These are phyloP conservation scores for Myopa testacea DNA, from an alignment of 2,888 invertebrate species.

Conservation along the genomic window DNA sequence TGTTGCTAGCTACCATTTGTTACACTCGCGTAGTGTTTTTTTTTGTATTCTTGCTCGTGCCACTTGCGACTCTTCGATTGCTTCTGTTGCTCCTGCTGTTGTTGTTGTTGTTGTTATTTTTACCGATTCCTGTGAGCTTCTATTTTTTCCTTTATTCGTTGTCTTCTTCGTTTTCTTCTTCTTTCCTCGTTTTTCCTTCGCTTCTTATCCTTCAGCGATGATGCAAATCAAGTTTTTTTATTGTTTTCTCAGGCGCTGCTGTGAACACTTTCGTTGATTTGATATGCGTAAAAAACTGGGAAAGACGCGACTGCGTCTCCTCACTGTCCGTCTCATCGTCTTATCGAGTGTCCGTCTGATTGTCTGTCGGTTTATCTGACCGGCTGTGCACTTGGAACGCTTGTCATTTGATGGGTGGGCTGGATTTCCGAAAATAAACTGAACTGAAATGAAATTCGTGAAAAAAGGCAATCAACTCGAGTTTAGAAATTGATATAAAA, in stretches of 20 bases:
- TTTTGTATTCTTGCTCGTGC: too few relatives aligned
- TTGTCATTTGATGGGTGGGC: too few relatives aligned
- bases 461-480: too few relatives aligned
- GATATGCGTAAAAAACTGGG: conserved; percentile 1
- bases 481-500: too few relatives aligned
- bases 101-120: not conserved
- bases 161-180: not conserved
- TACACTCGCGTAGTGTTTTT: too few relatives aligned
- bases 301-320: not conserved
- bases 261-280: conserved; percentile 28
- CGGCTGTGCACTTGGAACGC: too few relatives aligned
- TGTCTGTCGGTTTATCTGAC: not conserved
- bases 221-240: conserved; percentile 47
- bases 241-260: conserved; percentile 34
- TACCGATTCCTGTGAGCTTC: too few relatives aligned
- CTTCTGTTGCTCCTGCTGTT: not conserved
- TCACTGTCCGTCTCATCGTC: not conserved
- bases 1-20: not conserved
- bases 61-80: not conserved
- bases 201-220: conserved; percentile 38
- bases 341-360: not conserved
- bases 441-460: too few relatives aligned
- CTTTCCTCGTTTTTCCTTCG: not conserved
- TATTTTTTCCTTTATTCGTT: conserved; percentile 7
- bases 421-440: too few relatives aligned